Evolutionary conservation across 2,113 vertebrate genomes (phyloP).

Genomic region (Eulacestoma nigropectus): DNA sequence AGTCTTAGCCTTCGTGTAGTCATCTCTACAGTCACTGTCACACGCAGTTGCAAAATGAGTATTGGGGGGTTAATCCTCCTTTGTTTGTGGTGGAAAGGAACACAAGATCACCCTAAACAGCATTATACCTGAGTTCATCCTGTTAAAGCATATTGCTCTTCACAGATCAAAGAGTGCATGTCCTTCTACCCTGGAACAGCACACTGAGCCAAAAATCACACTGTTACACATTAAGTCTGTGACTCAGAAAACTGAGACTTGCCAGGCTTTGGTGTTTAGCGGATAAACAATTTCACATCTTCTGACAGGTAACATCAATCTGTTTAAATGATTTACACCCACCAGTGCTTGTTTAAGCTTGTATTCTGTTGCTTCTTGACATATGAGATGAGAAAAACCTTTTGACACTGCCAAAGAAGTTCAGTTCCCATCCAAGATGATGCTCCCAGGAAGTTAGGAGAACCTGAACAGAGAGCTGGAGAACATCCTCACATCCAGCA

Average conservation of each 20-base stretch:
- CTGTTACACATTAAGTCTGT: background rate
- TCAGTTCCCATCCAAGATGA: background rate
- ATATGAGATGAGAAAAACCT: background rate
- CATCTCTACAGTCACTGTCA: background rate
- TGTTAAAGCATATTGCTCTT: background rate
- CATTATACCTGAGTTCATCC: background rate
- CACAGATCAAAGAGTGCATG: background rate
- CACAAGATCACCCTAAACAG: background rate
- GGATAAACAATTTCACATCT: constrained; percentile 27
- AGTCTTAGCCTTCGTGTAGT: background rate
- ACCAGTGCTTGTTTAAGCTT: constrained; percentile 32
- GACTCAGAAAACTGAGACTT: constrained; percentile 27
- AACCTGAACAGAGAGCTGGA: background rate
- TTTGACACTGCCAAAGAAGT: background rate
- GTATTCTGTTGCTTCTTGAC: background rate
- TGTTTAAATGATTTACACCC: background rate
- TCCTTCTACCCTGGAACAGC: background rate
- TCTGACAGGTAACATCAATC: constrained; percentile 47
- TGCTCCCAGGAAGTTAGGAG: background rate
- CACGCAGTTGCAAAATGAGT: accelerated
- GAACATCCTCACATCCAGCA: background rate
- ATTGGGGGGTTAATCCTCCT: background rate
- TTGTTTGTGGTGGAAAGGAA: background rate
- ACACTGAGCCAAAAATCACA: background rate
- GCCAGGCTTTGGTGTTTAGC: background rate